phyloP scores from a whole-genome alignment of 23 tunicate genomes.

The Oikopleura albicans region DNA sequence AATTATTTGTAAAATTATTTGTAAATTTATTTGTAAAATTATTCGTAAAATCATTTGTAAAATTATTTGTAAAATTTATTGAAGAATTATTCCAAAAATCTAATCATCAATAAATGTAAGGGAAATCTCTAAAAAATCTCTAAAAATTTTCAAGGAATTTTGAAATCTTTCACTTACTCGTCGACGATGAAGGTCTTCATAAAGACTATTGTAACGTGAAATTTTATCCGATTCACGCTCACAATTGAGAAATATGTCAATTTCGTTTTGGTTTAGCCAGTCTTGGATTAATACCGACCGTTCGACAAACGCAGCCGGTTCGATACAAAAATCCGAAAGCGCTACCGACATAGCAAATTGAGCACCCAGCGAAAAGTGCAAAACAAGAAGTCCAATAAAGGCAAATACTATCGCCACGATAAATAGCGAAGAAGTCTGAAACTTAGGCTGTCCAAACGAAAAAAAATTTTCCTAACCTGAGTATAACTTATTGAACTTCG shows the following conservation, averaged over 20 bases:
- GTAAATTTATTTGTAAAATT: no score
- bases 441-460: no score
- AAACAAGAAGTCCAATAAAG: not conserved
- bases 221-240: slow-evolving; percentile 19
- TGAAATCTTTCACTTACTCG: no score
- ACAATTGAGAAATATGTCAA: not conserved
- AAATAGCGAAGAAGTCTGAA: not conserved
- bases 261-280: slow-evolving; percentile 17
- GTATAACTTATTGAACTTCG: no score
- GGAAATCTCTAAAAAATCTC: no score
- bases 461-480: no score
- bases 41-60: no score
- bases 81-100: no score
- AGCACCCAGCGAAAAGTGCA: not conserved
- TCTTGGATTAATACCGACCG: not conserved
- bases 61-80: no score
- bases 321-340: not conserved
- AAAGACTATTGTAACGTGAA: not conserved
- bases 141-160: no score
- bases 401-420: not conserved
- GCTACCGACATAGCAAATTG: not conserved
- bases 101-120: no score
- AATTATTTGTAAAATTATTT: no score
- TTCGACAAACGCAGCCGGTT: not conserved
- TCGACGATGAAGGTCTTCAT: not conserved